Evolutionary conservation across 2,888 invertebrate genomes (phyloP), one percentile per base, ranked within the genome.

Genomic region (Hyalella azteca): DNA sequence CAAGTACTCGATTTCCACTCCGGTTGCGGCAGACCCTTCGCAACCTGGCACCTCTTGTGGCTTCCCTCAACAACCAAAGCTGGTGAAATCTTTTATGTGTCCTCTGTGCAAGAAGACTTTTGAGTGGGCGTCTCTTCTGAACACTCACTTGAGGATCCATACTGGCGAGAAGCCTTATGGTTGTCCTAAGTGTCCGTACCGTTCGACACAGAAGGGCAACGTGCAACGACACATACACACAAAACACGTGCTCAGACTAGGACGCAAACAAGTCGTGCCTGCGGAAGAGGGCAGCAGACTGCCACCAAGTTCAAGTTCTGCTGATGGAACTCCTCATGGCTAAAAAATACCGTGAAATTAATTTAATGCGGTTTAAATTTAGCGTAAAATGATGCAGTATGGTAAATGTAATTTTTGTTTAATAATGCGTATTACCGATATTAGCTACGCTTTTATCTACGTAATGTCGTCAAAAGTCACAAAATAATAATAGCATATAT

Each of bases 151-250:
- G 11, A 75, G 75, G 45, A 45, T 75, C 1, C 75, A 75, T 45
- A 75, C 75, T 1, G 75, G 75, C 9, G 75, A 75, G 29, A 75
- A 75, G 26, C 75, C 75, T 4, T 75, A 75, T 39, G 41, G 75
- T 15, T 75, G 75, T n/a, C 75, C 75, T 3, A 45, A 45, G 75
- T 75, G 75, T 45, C 45, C 75, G 26, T 75, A 75, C 29, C 15
- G 75, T 22, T 75, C 75, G 26, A 75, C 75, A 19, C 75, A 75
- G 75, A 75, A 75, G 45, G 75, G 75, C 26, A 75, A 75, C 29
- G 75, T 75, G 11, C 75, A 75, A 45, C 22, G 75, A 29, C 75
- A 75, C 29, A 75, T 75, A 29, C 45, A 75, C 29, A 45, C 75
- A n/a, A 75, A 75, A 26, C 75, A 75, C 36, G 66, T 66, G 11